A percentile compares a stretch with the other conserved stretches of the same genome.
These are phyloP conservation scores for Lasius platythorax DNA, from an alignment of 2,888 invertebrate species.

Conservation along the genomic window DNA sequence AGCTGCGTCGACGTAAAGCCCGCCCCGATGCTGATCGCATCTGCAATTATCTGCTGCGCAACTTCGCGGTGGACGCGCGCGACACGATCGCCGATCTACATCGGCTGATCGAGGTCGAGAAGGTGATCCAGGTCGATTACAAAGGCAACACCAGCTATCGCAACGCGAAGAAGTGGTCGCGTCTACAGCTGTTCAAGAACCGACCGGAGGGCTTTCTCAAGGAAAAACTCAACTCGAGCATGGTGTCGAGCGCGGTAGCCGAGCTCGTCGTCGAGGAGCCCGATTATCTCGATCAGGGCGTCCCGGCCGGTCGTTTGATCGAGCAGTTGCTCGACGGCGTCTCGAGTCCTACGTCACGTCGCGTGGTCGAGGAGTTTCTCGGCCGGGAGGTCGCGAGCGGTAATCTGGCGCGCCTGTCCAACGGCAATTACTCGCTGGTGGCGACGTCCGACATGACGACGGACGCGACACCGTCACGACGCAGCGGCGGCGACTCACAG, in stretches of 20 bases:
- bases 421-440: constrained; percentile 90
- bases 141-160: constrained; percentile 95
- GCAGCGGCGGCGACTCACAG: constrained; percentile 37
- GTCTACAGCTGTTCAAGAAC: constrained; percentile 84
- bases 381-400: constrained; percentile 91
- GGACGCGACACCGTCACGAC: constrained; percentile 65
- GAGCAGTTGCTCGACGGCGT: constrained; percentile 87
- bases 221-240: constrained; percentile 84
- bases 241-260: constrained; percentile 91
- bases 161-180: constrained; percentile 92
- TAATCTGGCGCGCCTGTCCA: constrained; percentile 89
- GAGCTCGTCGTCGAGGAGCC: constrained; percentile 91
- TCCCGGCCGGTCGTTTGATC: constrained; percentile 90
- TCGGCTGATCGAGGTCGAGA: constrained; percentile 91
- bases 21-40: constrained; percentile 94
- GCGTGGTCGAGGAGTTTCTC: constrained; percentile 88
- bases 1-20: constrained; percentile 93
- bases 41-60: constrained; percentile 92
- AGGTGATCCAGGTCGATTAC: constrained; percentile 94
- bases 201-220: constrained; percentile 87
- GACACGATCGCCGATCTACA: constrained; percentile 92
- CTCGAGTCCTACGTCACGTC: constrained; percentile 89
- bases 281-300: constrained; percentile 91
- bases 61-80: constrained; percentile 90
- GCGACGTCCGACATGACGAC: constrained; percentile 85